Base-by-base conservation (phyloP, 2,113 vertebrate genomes). In the Aphyosemion australe region DNA sequence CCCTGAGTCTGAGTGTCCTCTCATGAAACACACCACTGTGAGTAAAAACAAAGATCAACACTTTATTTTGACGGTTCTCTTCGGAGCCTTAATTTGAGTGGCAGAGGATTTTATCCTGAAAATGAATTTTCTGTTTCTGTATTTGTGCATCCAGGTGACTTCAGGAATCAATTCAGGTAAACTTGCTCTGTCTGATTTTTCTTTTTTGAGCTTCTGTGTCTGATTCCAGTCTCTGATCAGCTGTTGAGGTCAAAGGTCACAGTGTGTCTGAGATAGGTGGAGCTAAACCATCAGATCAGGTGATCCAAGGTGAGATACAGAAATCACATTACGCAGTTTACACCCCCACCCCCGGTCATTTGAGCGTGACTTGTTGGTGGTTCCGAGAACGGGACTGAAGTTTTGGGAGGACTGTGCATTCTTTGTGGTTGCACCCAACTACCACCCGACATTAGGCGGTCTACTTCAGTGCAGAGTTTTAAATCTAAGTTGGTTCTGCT, bases 251-350 rank as follows among this genome's bases (percentile, higher is more conserved):
- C 81, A 92, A 88, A 74, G 75, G 86, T 79, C 91, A 86, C 72
- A 88, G 90, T 88, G 93, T 87, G 47, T 89, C 88, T n/a, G 56
- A 89, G 90, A 51, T 76, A 78, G 85, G 84, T 53, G 89, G 84
- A 80, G 18, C 69, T 57, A 48, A 43, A 4, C 12, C 31, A 5
- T 10, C 73, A 52, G 34, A 37, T 49, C 61, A 64, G 26, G 8
- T 59, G 14, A 56, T 72, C 14, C 48, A 72, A 81, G 85, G 85
- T 85, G 66, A 83, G 63, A 63, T 26, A 53, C 26, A n/a, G 0
- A 18, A 37, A n/a, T 37, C 9, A 5, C 6, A 47, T 47, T 15
- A 16, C 16, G 18, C 8, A 48, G 11, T 19, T 26, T 26, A 26
- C n/a, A n/a, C n/a, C 26, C 26, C 26, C 26, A 26, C 26, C 26